Conservation (phyloP, 2,113 vertebrate genomes). For the Neofelis nebulosa region DNA sequence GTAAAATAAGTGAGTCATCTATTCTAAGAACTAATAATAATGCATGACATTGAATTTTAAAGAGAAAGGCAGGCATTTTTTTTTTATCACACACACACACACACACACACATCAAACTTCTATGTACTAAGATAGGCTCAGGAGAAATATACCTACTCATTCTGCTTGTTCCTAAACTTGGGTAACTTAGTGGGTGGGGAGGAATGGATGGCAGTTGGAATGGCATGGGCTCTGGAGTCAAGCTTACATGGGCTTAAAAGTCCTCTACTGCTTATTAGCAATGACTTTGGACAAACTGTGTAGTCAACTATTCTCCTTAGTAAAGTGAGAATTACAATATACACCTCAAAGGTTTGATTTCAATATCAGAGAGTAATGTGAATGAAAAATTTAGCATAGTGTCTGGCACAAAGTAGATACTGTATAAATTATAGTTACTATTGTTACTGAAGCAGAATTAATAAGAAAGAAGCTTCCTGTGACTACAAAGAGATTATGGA, state of each 20-base stretch:
- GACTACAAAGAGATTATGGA: constrained; percentile 3
- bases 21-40: constrained; percentile 68
- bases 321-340: constrained; percentile 1
- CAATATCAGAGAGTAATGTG: constrained; percentile 23
- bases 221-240: not conserved
- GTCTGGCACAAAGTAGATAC: not conserved
- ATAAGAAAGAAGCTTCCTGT: not conserved
- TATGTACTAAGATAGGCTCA: not conserved
- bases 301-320: not conserved
- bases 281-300: not conserved
- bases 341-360: not conserved
- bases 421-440: not conserved
- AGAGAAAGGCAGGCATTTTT: constrained; percentile 44
- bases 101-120: not conserved
- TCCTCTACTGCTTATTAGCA: not conserved
- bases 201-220: not conserved
- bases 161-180: not conserved
- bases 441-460: constrained; percentile 6
- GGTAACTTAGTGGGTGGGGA: not conserved
- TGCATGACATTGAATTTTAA: constrained; percentile 67
- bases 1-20: constrained; percentile 61
- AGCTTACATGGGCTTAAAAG: not conserved
- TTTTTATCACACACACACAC: not conserved
- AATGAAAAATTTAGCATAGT: not conserved
- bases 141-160: not conserved